These are phyloP conservation scores for Narcine bancroftii DNA, from an alignment of 2,113 vertebrate genomes.

Conservation along the genomic window DNA sequence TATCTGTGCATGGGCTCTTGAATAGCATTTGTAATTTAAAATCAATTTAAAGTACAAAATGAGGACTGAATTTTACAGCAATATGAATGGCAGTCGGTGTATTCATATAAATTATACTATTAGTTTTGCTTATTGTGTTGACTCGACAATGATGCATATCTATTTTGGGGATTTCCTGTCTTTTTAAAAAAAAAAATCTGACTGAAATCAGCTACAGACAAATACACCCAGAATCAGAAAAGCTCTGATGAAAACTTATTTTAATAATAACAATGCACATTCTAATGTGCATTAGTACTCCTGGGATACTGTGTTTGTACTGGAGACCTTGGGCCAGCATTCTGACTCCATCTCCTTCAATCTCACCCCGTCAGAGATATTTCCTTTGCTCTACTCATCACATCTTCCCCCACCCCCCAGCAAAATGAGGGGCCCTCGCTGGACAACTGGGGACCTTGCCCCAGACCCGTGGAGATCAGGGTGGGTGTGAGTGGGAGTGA, in stretches of 20 bases:
- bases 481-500: too few relatives aligned
- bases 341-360: too few relatives aligned
- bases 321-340: not conserved
- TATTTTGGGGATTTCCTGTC: not conserved
- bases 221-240: not conserved
- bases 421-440: too few relatives aligned
- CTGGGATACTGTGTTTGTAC: not conserved
- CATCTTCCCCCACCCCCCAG: too few relatives aligned
- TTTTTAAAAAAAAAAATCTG: not conserved
- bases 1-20: not conserved
- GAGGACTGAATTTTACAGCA: not conserved
- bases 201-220: not conserved
- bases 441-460: too few relatives aligned
- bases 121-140: not conserved
- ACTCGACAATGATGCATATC: not conserved
- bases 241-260: not conserved
- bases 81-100: not conserved
- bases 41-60: not conserved
- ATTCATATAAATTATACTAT: constrained; percentile 8
- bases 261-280: not conserved
- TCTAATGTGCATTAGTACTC: not conserved
- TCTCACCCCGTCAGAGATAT: too few relatives aligned
- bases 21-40: not conserved
- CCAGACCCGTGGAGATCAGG: too few relatives aligned
- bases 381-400: too few relatives aligned